Base-by-base conservation (phyloP, 2,797 vertebrate species). In the Scolopax bukidnonensis region DNA sequence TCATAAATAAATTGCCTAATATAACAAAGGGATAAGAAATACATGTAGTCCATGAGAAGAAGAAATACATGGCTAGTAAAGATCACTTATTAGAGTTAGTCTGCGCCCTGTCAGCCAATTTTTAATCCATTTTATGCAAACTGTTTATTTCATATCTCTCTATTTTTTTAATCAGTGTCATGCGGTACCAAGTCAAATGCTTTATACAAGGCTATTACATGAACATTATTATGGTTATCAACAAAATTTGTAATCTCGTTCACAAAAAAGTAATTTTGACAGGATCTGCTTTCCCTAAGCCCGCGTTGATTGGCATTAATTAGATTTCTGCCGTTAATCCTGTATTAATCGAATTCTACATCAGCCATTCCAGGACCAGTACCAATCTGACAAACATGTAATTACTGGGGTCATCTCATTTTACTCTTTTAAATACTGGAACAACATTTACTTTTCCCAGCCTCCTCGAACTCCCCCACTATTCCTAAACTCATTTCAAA, bases 261-360 rank as follows among this genome's bases (percentile, higher is more conserved):
- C 85, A 94, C 57, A 60, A 84, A 94, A 92, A 90, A 70, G 19
- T 73, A 67, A 86, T 96, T 97, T 93, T 96, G 94, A 95, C 90
- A 92, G 78, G 88, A 77, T 92, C 88, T 87, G 32, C 77, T 94
- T 87, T 93, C 90, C 78, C 84, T 95, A 80, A 95, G 78, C 90
- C 84, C 63, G 16, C 1, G 13, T 27, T 97, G 93, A 93, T 89
- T 92, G 86, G 67, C 88, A 92, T 95, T 95, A 95, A 94, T 97
- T 96, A 96, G 81, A 70, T 93, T 96, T 79, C 81, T 51, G 23
- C 60, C 0, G 2, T 93, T 96, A 96, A 96, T 97, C 94, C 92
- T 89, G 90, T 90, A 96, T 93, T 95, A 97, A 96, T 94, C 48
- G 4, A 92, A 85, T 84, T 30, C 87, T 77, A 24, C 85, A 81